Evolutionary conservation across 2,888 invertebrate species (phyloP), one percentile per base, ranked within the genome.

Genomic region (Apodemia zela): DNA sequence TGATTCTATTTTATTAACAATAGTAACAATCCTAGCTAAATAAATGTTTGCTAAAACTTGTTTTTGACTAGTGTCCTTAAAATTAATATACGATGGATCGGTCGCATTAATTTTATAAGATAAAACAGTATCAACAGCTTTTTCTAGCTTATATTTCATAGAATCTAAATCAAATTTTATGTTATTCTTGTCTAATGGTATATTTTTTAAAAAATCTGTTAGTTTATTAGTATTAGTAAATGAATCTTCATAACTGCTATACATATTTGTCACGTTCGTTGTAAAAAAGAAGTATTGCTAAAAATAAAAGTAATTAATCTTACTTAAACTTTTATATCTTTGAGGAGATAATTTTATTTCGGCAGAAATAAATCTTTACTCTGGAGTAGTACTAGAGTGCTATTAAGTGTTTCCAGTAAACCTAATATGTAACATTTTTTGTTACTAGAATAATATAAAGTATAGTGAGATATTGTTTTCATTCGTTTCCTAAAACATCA

Each of bases 211-310:
- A 11, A 79, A 72, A 3, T 76, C 71, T 0, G 74, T 66, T 21
- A 91, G 67, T 60, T 78, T 71, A 0, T 72, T 75, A 1, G 77
- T 73, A 70, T 82, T 84, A 0, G 66, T 70, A 68, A 80, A 89
- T 2, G 87, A 82, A 0, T 73, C 73, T 73, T 80, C 79, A 49
- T 77, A 90, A 3, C 72, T 77, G 65, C 91, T 89, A 0, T 80
- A 81, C 18, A 87, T 65, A 42, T 85, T 80, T 66, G 76, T 67
- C 6, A 77, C 80, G 38, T 76, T 75, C 17, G 81, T 71, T 0
- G 79, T 82, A 69, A 80, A 91, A 69, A 89, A 81, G 66, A 77
- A 84, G 65, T 86, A 87, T 89, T 91, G 89, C 91, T 91, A 81
- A 15, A 85, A 86, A 63, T 62, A 66, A 59, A 51, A 29, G 13